phyloP scores from a whole-genome alignment of 2,113 vertebrate species.

The Bubo scandiacus region DNA sequence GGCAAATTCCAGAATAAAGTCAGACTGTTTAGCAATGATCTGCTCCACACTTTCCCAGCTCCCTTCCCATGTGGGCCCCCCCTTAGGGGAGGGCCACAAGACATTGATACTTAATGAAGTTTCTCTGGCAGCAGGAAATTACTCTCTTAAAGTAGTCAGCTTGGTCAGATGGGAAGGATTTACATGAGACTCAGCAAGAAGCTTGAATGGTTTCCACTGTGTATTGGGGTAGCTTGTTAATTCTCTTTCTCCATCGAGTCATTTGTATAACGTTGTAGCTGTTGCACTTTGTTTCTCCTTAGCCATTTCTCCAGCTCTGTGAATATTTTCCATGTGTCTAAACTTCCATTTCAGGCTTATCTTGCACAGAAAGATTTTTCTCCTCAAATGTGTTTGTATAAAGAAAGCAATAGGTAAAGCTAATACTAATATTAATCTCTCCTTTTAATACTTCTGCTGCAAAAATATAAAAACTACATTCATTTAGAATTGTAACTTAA shows the following conservation, averaged over 20 bases:
- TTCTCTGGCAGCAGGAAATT: conserved; percentile 6
- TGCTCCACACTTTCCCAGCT: not conserved
- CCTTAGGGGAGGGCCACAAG: not conserved
- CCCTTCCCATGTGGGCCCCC: not conserved
- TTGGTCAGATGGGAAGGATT: not conserved
- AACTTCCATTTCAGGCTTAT: not conserved
- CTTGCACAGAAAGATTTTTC: not conserved
- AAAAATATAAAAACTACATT: not conserved
- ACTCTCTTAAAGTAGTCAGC: not conserved
- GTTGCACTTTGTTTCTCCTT: not conserved
- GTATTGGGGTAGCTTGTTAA: not conserved
- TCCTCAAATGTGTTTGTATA: not conserved
- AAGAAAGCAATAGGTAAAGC: not conserved
- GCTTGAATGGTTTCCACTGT: not conserved
- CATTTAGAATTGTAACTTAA: not conserved
- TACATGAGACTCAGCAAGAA: not conserved
- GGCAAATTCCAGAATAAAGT: not conserved
- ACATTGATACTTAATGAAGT: not conserved
- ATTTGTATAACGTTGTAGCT: not conserved
- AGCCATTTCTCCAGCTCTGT: not conserved
- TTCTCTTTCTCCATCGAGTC: not conserved
- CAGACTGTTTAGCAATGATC: not conserved
- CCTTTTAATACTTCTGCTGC: not conserved
- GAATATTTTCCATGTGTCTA: not conserved
- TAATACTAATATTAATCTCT: not conserved